Percentiles rank a stretch among this genome's conserved stretches.
These are phyloP conservation scores for Cyclargus thomasi DNA, from an alignment of 1,140 invertebrate species.

Conservation along the genomic window DNA sequence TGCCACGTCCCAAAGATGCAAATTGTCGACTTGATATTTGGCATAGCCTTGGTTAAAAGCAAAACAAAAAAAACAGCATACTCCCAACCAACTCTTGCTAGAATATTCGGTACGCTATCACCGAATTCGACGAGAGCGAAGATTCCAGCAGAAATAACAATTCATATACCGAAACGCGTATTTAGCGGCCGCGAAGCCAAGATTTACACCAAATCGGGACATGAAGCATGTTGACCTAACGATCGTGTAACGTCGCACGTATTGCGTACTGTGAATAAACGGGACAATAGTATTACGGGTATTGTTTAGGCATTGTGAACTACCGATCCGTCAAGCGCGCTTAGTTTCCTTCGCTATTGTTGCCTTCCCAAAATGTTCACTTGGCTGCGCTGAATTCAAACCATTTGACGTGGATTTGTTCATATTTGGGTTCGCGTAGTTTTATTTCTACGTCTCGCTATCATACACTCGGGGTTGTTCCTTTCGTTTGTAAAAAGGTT, in stretches of 20 bases:
- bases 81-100: too few relatives aligned
- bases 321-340: slow-evolving; percentile 27
- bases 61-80: too few relatives aligned
- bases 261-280: slow-evolving; percentile 24
- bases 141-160: too few relatives aligned
- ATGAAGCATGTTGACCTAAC: slow-evolving; percentile 45
- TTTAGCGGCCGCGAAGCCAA: slow-evolving; percentile 34
- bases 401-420: neutral
- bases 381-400: slow-evolving; percentile 19
- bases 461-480: too few relatives aligned
- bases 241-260: slow-evolving; percentile 26
- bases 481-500: too few relatives aligned
- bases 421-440: neutral
- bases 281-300: slow-evolving; percentile 28
- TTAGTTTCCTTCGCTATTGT: slow-evolving; percentile 22
- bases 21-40: too few relatives aligned
- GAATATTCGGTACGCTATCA: too few relatives aligned
- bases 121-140: too few relatives aligned
- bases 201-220: slow-evolving; percentile 44
- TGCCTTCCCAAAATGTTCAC: slow-evolving; percentile 22
- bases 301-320: slow-evolving; percentile 32
- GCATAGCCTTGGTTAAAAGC: too few relatives aligned
- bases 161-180: neutral
- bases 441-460: neutral
- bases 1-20: too few relatives aligned